Base-by-base conservation (phyloP, 2,888 invertebrate species). In the Microctonus aethiopoides region DNA sequence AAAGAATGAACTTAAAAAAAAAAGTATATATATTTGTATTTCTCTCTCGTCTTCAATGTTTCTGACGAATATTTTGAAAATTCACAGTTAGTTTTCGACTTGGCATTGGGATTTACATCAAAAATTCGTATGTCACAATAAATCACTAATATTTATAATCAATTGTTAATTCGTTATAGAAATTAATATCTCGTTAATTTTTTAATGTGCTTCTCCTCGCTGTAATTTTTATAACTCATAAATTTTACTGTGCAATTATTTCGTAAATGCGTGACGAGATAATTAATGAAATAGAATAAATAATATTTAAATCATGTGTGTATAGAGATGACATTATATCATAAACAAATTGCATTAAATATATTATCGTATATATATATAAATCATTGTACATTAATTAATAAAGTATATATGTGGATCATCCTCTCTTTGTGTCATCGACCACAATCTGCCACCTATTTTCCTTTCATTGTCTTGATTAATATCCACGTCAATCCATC, bases 161-260 rank as follows among this genome's bases (percentile, higher is more conserved):
- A 46, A 46, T 46, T 46, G 46, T 46, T 46, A 16, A 46, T 54
- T 54, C 54, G 22, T 54, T 26, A 54, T 54, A 26, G 13, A 22
- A 54, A 54, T 54, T 24, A 54, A 24, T 54, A 54, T 26, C 54
- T 54, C 26, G 54, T 54, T 54, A 26, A 22, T 54, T 22, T 54
- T 26, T 54, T 26, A 24, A 24, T 26, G 5, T 52, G 13, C 52
- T 52, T 52, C 16, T 16, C 16, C 20, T 32, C 29, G 13, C 16
- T 16, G 10, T 9, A 24, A 34, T 46, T 46, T 46, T 46, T 16
- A 46, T 46, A n/a, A 46, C 16, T 46, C 6, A 46, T n/a, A 46
- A 46, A 46, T 16, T 46, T n/a, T 16, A 16, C 46, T 16, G 16
- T 46, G 46, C 16, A 46, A 16, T 46, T 46, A 46, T 46, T 46